Evolutionary conservation across 1,140 invertebrate genomes (phyloP).

Genomic region (Drosophila ohnishii): DNA sequence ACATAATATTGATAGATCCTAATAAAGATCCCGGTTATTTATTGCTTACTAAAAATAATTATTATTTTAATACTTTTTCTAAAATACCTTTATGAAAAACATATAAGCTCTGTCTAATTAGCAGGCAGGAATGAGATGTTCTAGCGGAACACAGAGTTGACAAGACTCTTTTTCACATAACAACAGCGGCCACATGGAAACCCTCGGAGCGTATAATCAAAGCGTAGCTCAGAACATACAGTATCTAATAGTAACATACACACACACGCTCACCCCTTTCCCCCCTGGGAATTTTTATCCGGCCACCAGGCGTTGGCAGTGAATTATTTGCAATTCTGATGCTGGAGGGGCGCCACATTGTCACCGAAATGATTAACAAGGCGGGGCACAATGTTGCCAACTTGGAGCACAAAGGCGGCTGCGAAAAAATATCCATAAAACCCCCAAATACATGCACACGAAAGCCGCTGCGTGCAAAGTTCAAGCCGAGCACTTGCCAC

Average conservation of each 20-base stretch:
- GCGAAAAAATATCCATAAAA: conserved; percentile 13
- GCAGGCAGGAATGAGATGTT: neutral
- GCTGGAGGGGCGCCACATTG: conserved; percentile 32
- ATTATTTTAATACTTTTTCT: too few species aligned
- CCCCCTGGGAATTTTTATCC: conserved; percentile 13
- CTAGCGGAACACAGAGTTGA: neutral
- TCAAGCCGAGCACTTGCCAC: conserved; percentile 61
- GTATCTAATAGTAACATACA: conserved; percentile 21
- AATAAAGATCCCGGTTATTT: neutral
- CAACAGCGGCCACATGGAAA: conserved; percentile 9
- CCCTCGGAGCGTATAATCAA: conserved; percentile 34
- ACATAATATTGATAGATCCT: neutral
- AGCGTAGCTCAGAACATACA: conserved; percentile 12
- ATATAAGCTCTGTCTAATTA: neutral
- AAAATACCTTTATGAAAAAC: neutral
- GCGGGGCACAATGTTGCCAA: conserved; percentile 38
- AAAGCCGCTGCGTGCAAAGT: conserved; percentile 56
- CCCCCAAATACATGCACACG: conserved; percentile 27
- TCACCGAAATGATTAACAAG: conserved; percentile 69
- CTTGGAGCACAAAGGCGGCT: conserved; percentile 24
- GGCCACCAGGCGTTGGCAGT: conserved; percentile 23
- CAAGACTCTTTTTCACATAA: conserved; percentile 46
- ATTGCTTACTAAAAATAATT: neutral
- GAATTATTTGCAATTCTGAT: conserved; percentile 43
- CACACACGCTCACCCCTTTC: neutral